Evolutionary conservation across 2,113 vertebrate species (phyloP).

Genomic region (Hippocampus zosterae): DNA sequence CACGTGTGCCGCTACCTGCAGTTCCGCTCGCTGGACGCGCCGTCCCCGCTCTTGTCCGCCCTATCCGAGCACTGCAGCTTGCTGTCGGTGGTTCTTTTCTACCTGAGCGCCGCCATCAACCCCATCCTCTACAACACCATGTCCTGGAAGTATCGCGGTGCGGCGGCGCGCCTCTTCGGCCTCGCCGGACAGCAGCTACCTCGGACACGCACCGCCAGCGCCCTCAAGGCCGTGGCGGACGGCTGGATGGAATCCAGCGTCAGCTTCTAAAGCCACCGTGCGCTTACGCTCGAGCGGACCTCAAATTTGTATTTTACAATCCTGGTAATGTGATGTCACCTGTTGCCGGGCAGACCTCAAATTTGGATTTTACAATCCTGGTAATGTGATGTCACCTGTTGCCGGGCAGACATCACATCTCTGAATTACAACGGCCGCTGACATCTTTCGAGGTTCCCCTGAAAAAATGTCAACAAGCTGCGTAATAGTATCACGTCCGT

Average conservation of each 20-base stretch:
- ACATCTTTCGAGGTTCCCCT: not conserved
- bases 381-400: no score
- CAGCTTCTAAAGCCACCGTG: conserved; percentile 67
- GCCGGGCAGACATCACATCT: no score
- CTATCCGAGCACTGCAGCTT: conserved; percentile 93
- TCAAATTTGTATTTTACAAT: no score
- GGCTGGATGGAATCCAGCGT: conserved; percentile 82
- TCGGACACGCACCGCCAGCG: conserved; percentile 75
- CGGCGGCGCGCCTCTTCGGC: conserved; percentile 82
- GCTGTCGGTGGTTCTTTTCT: conserved; percentile 94
- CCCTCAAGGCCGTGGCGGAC: conserved; percentile 67
- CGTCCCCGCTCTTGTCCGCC: conserved; percentile 81
- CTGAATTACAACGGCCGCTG: no score
- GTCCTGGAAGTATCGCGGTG: conserved; percentile 90
- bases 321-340: no score
- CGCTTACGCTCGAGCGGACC: not conserved
- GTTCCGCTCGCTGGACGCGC: conserved; percentile 86
- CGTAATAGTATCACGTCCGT: not conserved
- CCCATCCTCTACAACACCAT: conserved; percentile 98
- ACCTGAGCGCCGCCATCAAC: conserved; percentile 95
- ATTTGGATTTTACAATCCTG: no score
- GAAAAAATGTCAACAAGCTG: not conserved
- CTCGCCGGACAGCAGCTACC: conserved; percentile 59
- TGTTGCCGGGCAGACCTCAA: no score
- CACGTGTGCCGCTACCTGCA: conserved; percentile 92